These are phyloP conservation scores for Capreolus pygargus DNA, from an alignment of 2,113 vertebrate species.

Conservation along the genomic window DNA sequence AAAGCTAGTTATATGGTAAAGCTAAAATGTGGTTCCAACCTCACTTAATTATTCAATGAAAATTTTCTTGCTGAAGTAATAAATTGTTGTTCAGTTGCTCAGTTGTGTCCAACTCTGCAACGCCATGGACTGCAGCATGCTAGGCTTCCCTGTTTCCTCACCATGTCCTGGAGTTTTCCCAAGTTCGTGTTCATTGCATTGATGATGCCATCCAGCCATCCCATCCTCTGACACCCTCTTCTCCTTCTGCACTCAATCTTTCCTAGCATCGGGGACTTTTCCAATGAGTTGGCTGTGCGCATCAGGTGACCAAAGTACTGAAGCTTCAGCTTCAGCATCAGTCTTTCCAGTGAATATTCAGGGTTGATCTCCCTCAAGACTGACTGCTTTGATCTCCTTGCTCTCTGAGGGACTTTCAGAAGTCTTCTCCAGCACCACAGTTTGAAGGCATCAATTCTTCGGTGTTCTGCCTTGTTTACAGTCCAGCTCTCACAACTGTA, in stretches of 20 bases:
- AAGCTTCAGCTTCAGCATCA: neutral
- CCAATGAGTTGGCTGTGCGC: neutral
- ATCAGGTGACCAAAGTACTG: neutral
- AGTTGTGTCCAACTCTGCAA: neutral
- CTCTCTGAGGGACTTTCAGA: neutral
- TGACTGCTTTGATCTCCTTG: neutral
- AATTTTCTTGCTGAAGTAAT: neutral
- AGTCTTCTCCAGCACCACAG: neutral
- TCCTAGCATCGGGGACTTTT: neutral
- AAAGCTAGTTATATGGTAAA: neutral
- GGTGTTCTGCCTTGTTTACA: neutral
- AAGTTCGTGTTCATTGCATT: neutral
- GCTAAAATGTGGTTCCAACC: neutral
- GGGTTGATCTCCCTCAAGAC: neutral
- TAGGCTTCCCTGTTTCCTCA: neutral
- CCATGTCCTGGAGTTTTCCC: neutral
- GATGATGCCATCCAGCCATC: neutral
- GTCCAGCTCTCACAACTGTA: neutral
- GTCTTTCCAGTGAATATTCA: neutral
- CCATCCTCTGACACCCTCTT: neutral
- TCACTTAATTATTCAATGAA: neutral
- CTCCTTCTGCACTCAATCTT: neutral
- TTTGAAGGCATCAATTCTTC: neutral
- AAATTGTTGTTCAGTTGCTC: neutral
- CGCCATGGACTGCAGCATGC: neutral